phyloP scores from a whole-genome alignment of 1,140 invertebrate genomes.

The Drosophila sp. region DNA sequence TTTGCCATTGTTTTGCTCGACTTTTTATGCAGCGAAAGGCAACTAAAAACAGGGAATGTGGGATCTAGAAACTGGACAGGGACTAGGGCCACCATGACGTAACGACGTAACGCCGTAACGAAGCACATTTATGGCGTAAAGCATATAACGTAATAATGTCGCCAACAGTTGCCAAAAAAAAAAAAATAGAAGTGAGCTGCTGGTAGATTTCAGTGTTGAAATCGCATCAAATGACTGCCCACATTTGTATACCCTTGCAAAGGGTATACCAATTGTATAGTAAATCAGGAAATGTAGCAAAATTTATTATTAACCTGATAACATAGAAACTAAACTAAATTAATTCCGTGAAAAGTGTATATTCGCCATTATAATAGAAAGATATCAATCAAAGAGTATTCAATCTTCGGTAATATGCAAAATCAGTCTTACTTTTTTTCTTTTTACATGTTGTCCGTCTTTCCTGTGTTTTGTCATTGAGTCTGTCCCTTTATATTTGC shows the following conservation, averaged over 20 bases:
- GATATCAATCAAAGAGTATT: too few relatives aligned
- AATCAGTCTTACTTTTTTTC: too few relatives aligned
- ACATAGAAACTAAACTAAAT: too few relatives aligned
- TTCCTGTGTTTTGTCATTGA: too few relatives aligned
- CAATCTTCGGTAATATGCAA: too few relatives aligned
- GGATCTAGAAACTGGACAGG: neutral
- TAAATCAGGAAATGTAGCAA: neutral
- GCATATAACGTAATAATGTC: constrained; percentile 80
- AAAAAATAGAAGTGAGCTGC: constrained; percentile 25
- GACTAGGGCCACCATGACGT: constrained; percentile 55
- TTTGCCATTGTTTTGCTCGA: constrained; percentile 54
- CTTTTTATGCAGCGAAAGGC: constrained; percentile 46
- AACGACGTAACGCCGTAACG: too few relatives aligned
- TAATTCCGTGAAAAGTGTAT: too few relatives aligned
- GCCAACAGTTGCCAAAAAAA: constrained; percentile 74
- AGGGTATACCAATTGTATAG: neutral
- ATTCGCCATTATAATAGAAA: too few relatives aligned
- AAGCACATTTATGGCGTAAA: constrained; percentile 80
- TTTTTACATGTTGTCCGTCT: too few relatives aligned
- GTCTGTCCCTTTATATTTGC: too few relatives aligned
- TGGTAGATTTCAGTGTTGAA: neutral
- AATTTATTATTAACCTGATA: too few relatives aligned
- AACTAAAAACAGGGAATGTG: neutral
- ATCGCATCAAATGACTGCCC: constrained; percentile 31
- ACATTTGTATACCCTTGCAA: neutral